These are phyloP conservation scores for Darevskia nairensis DNA, from an alignment of 2,797 vertebrate genomes.

Conservation along the genomic window DNA sequence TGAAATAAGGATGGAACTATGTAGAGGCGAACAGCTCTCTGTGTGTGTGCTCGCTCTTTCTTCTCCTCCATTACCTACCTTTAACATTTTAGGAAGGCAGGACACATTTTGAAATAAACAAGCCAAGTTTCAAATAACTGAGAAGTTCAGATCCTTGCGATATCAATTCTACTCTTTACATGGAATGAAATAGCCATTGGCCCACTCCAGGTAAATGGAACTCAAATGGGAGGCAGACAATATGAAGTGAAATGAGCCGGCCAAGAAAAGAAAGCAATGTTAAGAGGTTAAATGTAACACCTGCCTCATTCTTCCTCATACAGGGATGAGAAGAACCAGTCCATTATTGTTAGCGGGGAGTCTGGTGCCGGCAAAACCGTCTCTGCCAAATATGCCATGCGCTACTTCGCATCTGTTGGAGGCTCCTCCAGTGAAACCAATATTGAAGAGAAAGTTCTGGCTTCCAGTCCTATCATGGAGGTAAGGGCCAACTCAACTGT, in stretches of 20 bases:
- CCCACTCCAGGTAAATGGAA: background rate
- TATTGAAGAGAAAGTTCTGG: constrained; percentile 94
- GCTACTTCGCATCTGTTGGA: constrained; percentile 91
- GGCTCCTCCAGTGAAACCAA: constrained; percentile 89
- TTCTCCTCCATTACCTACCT: background rate
- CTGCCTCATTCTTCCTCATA: constrained; percentile 3
- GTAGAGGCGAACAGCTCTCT: too few relatives aligned
- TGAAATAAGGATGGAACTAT: too few relatives aligned
- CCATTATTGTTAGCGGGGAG: constrained; percentile 96
- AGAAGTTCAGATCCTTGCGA: background rate
- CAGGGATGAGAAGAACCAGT: constrained; percentile 97
- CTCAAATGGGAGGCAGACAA: background rate
- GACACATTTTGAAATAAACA: background rate
- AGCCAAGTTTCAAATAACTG: background rate
- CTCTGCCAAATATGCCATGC: constrained; percentile 96
- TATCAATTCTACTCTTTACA: background rate
- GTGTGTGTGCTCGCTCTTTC: background rate
- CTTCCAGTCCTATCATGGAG: constrained; percentile 96
- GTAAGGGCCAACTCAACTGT: constrained; percentile 72
- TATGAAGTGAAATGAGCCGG: accelerated
- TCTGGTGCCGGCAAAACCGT: constrained; percentile 96
- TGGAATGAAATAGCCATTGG: background rate
- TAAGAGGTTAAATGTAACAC: background rate
- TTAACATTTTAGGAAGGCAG: background rate
- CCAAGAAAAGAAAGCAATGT: background rate